A percentile compares a stretch with the other conserved stretches of the same genome.
phyloP scores from a whole-genome alignment of 92 coral and sea anemone species.

The Siderastrea radians region DNA sequence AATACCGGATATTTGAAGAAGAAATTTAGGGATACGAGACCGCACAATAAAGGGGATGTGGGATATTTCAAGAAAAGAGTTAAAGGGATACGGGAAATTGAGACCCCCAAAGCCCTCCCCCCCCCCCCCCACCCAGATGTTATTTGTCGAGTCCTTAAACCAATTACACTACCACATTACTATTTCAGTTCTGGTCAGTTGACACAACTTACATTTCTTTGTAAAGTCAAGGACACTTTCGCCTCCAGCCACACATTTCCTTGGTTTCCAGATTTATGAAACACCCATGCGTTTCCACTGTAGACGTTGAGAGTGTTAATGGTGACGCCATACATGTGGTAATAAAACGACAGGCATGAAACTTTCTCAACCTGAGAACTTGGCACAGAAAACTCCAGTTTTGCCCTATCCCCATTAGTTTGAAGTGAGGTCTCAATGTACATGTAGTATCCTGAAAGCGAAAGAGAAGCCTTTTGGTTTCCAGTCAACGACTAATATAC shows the following conservation, averaged over 20 bases:
- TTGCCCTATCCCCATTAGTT: not conserved
- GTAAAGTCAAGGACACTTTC: not conserved
- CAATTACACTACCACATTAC: too few relatives aligned
- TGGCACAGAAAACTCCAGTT: not conserved
- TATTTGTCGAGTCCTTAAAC: too few relatives aligned
- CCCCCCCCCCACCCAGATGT: too few relatives aligned
- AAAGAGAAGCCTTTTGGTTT: not conserved
- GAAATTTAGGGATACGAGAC: too few relatives aligned
- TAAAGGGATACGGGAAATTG: too few relatives aligned
- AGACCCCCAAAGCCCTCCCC: too few relatives aligned
- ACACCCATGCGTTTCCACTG: not conserved
- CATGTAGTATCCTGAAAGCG: not conserved
- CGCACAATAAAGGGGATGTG: too few relatives aligned
- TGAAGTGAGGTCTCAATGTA: constrained; percentile 7
- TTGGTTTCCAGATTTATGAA: not conserved
- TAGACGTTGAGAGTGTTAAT: not conserved
- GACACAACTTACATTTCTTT: not conserved
- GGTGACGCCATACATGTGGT: constrained; percentile 17
- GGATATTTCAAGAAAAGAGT: too few relatives aligned
- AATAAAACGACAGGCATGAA: not conserved
- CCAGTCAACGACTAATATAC: not conserved
- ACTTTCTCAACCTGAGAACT: not conserved
- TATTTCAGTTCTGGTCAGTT: too few relatives aligned
- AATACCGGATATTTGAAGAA: too few relatives aligned
- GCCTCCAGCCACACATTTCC: not conserved